Percentiles rank a stretch among this genome's conserved stretches.
Evolutionary conservation across 2,888 invertebrate species (phyloP).

Genomic region (Mechanitis mazaeus): DNA sequence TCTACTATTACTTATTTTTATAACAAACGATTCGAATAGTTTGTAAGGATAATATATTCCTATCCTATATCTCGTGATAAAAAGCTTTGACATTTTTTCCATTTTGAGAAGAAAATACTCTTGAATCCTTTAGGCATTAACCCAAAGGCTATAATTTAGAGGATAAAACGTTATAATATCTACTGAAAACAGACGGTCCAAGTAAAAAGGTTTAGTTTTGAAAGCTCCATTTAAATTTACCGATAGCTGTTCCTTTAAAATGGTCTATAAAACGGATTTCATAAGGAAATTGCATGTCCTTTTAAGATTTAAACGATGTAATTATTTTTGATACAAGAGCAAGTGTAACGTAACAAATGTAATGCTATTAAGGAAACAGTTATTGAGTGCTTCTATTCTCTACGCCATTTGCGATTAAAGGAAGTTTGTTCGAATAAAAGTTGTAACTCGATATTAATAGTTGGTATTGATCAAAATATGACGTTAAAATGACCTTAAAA

Average conservation of each 20-base stretch:
- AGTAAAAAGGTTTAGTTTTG: conserved; percentile 35
- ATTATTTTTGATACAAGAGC: conserved; percentile 9
- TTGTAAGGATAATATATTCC: conserved; percentile 1
- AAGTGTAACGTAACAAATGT: conserved; percentile 6
- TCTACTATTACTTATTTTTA: neutral
- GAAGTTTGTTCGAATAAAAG: neutral
- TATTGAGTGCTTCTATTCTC: conserved; percentile 6
- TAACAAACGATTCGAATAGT: neutral
- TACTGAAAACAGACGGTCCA: conserved; percentile 33
- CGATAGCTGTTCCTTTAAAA: conserved; percentile 46
- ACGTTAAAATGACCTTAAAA: conserved; percentile 12
- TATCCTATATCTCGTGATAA: neutral
- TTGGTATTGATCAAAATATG: neutral
- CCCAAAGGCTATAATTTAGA: conserved; percentile 12
- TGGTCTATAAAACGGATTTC: conserved; percentile 40
- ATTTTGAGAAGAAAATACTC: conserved; percentile 1
- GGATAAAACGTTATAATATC: conserved; percentile 28
- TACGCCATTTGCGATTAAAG: conserved; percentile 5
- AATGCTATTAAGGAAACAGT: conserved; percentile 6
- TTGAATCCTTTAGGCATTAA: conserved; percentile 11
- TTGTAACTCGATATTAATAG: neutral
- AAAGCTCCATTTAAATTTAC: conserved; percentile 46
- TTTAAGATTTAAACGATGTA: conserved; percentile 22
- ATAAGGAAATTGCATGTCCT: conserved; percentile 40
- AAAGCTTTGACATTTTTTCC: conserved; percentile 1